Conservation (phyloP, 2,888 invertebrate species). For the Chrysopilus asiliformis region DNA sequence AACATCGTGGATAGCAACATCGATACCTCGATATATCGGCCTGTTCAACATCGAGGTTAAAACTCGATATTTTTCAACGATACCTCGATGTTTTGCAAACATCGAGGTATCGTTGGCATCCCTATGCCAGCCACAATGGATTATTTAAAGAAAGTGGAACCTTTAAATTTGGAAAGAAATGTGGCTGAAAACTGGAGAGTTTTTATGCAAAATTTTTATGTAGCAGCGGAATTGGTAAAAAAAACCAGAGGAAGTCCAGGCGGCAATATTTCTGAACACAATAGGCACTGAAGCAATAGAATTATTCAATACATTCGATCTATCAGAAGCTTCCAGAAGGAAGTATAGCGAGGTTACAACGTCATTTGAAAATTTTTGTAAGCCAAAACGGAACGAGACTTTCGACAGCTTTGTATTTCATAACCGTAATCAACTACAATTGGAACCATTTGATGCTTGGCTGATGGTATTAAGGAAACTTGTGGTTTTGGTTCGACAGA, state of each 20-base stretch:
- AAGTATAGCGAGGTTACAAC: constrained; percentile 10
- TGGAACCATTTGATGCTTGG: constrained; percentile 7
- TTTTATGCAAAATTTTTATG: constrained; percentile 10
- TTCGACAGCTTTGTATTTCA: constrained; percentile 5
- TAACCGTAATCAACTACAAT: constrained; percentile 1
- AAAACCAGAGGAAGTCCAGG: constrained; percentile 13
- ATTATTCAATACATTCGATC: constrained; percentile 15
- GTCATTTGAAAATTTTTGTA: constrained; percentile 12
- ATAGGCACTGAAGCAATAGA: constrained; percentile 16
- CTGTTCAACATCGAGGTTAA: too few species aligned
- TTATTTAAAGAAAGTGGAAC: background rate
- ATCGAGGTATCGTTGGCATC: too few species aligned
- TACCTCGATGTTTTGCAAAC: too few species aligned
- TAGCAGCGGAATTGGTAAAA: constrained; percentile 13
- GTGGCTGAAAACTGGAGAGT: constrained; percentile 15
- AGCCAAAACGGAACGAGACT: constrained; percentile 7
- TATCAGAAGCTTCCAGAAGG: constrained; percentile 8
- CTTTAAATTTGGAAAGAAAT: background rate
- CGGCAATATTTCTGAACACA: constrained; percentile 16
- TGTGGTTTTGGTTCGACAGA: background rate
- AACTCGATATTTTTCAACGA: too few species aligned
- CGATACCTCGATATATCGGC: too few species aligned
- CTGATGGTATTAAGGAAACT: constrained; percentile 8
- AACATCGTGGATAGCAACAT: too few species aligned
- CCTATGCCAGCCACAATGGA: background rate